Evolutionary conservation across 2,113 vertebrate genomes (phyloP).

Genomic region (Talpa occidentalis): DNA sequence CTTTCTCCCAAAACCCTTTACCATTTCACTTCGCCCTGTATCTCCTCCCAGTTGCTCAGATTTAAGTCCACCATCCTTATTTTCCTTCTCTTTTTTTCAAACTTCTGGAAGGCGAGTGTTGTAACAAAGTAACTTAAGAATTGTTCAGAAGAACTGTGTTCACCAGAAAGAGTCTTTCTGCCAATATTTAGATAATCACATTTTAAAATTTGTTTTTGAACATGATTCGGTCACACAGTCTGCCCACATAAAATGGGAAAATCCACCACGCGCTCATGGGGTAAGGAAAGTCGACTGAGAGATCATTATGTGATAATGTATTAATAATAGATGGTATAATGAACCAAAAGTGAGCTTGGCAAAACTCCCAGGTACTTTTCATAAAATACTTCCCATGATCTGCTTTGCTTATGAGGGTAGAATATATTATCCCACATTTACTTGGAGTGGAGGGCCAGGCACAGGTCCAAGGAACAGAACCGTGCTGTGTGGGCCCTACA

Average conservation of each 20-base stretch:
- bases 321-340: conserved; percentile 62
- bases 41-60: background rate
- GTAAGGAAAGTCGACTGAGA: background rate
- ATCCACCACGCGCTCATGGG: background rate
- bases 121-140: background rate
- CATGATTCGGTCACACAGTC: background rate
- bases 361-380: conserved; percentile 52
- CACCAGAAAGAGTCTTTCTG: background rate
- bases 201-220: background rate
- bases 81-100: background rate
- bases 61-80: background rate
- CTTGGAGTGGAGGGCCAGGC: background rate
- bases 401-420: conserved; percentile 15
- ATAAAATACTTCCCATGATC: conserved; percentile 35
- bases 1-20: background rate
- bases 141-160: background rate
- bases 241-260: background rate
- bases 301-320: conserved; percentile 40
- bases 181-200: background rate
- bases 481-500: background rate
- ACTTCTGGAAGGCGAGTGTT: background rate
- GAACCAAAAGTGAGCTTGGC: conserved; percentile 51
- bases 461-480: background rate
- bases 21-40: background rate
- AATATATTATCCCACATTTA: background rate